phyloP scores from a whole-genome alignment of 2,797 vertebrate species.

The Orestias chungarensis region DNA sequence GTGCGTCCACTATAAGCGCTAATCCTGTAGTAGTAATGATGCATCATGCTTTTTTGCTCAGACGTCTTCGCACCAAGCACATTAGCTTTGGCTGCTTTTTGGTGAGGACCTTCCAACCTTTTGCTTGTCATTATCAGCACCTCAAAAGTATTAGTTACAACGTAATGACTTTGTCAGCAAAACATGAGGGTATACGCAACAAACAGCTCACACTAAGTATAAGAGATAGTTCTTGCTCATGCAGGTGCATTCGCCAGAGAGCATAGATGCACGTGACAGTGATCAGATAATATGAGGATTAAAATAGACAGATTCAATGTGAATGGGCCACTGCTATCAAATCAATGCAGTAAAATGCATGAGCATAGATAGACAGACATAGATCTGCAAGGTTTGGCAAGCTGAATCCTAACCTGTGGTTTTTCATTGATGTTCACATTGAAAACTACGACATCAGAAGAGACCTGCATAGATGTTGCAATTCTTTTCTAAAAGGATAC shows the following conservation, averaged over 20 bases:
- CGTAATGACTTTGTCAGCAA: slow-evolving; percentile 32
- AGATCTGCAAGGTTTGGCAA: slow-evolving; percentile 18
- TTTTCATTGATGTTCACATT: slow-evolving; percentile 17
- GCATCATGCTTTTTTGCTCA: background rate
- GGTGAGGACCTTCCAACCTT: slow-evolving; percentile 20
- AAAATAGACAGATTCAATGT: slow-evolving; percentile 64
- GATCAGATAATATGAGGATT: slow-evolving; percentile 29
- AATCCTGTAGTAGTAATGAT: background rate
- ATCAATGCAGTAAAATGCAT: slow-evolving; percentile 31
- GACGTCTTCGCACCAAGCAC: background rate
- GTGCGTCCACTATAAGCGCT: background rate
- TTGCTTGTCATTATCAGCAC: slow-evolving; percentile 26
- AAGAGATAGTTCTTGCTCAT: slow-evolving; percentile 25
- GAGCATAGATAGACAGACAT: slow-evolving; percentile 1
- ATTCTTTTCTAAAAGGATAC: slow-evolving; percentile 45
- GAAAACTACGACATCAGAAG: slow-evolving; percentile 46
- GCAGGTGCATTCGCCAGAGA: slow-evolving; percentile 1
- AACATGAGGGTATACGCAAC: slow-evolving; percentile 37
- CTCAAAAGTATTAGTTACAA: slow-evolving; percentile 29
- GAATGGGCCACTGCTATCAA: slow-evolving; percentile 54
- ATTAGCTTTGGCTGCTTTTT: slow-evolving; percentile 22
- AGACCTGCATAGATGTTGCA: slow-evolving; percentile 29
- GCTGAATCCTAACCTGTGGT: slow-evolving; percentile 30
- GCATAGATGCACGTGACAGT: slow-evolving; percentile 15
- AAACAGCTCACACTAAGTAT: slow-evolving; percentile 25